Percentiles rank a stretch among this genome's conserved stretches.
Evolutionary conservation across 1,140 invertebrate genomes (phyloP).

Genomic region (Drosophila eugracilis): DNA sequence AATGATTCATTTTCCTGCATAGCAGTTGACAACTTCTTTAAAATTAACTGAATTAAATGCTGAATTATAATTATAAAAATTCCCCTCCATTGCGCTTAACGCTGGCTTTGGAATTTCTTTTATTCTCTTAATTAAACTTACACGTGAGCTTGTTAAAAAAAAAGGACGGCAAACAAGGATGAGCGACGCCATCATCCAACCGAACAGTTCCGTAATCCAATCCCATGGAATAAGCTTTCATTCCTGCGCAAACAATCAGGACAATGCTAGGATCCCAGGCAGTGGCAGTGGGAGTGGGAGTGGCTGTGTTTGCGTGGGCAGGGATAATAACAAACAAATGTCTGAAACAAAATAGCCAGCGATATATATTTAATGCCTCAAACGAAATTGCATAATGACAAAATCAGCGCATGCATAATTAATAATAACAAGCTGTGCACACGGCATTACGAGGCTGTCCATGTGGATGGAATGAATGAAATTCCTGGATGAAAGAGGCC

Average conservation of each 20-base stretch:
- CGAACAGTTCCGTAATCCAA: conserved; percentile 26
- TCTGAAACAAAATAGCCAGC: conserved; percentile 12
- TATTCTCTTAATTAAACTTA: conserved; percentile 36
- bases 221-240: conserved; percentile 29
- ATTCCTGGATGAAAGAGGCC: neutral
- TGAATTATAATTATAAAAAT: neutral
- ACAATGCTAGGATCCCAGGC: conserved; percentile 5
- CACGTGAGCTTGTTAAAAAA: conserved; percentile 32
- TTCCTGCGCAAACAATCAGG: conserved; percentile 38
- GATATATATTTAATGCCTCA: conserved; percentile 59
- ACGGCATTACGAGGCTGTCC: neutral
- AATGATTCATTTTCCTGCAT: too few species aligned
- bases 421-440: conserved; percentile 47
- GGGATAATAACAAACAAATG: conserved; percentile 34
- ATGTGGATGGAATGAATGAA: neutral
- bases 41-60: neutral
- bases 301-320: neutral
- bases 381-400: conserved; percentile 68
- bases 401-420: conserved; percentile 64
- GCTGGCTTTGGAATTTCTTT: neutral
- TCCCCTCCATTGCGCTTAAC: neutral
- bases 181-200: conserved; percentile 3
- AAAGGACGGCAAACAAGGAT: conserved; percentile 16
- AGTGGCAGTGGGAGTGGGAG: neutral
- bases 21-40: neutral